These are phyloP conservation scores for Leiothrix lutea DNA, from an alignment of 2,113 vertebrate genomes.

Conservation along the genomic window DNA sequence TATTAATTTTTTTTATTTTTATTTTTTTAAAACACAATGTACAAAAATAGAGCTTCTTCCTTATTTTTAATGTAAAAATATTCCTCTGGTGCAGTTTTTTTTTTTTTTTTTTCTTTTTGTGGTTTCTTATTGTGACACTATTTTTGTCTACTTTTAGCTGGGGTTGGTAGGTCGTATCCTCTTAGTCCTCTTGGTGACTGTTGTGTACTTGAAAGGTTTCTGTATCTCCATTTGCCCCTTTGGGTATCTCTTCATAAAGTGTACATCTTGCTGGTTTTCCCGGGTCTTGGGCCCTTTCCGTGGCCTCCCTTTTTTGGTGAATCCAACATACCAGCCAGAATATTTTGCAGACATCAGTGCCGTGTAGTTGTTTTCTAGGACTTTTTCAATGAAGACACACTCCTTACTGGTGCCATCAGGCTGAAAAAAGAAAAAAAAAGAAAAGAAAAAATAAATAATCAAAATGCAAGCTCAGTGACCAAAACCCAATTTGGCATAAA, in stretches of 20 bases:
- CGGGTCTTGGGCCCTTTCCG: slow-evolving; percentile 84
- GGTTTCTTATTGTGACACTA: slow-evolving; percentile 56
- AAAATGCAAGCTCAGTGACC: not conserved
- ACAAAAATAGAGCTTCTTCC: slow-evolving; percentile 87
- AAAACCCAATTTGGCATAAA: slow-evolving; percentile 2
- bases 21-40: slow-evolving; percentile 79
- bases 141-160: slow-evolving; percentile 68
- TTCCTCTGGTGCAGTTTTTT: slow-evolving; percentile 76
- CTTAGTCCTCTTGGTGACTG: slow-evolving; percentile 85
- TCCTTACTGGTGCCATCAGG: slow-evolving; percentile 82
- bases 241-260: slow-evolving; percentile 89
- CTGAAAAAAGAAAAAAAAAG: slow-evolving; percentile 39
- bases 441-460: not conserved
- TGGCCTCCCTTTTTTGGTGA: slow-evolving; percentile 87
- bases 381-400: slow-evolving; percentile 88
- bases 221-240: slow-evolving; percentile 83
- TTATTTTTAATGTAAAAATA: slow-evolving; percentile 87
- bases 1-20: slow-evolving; percentile 72
- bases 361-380: slow-evolving; percentile 88
- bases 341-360: slow-evolving; percentile 88
- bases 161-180: slow-evolving; percentile 80
- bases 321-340: slow-evolving; percentile 85
- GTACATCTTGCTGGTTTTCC: slow-evolving; percentile 87
- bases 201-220: slow-evolving; percentile 87
- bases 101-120: slow-evolving; percentile 17